Conservation (phyloP, 92 coral and sea anemone species). For the Paragorgia papillata region DNA sequence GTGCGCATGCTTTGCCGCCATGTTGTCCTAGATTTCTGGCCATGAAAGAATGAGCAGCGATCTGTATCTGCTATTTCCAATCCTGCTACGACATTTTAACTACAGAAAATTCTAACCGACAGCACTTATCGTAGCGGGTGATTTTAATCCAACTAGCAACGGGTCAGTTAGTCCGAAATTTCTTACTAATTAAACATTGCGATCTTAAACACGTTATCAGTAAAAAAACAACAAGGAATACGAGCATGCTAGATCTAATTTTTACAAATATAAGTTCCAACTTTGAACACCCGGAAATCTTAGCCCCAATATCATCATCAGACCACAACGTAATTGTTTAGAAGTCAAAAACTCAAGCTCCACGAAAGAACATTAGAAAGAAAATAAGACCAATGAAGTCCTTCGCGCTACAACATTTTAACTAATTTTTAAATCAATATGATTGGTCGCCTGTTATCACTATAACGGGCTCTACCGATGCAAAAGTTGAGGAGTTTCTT, state of each 20-base stretch:
- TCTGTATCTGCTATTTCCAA: too few species aligned
- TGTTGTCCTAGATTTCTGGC: too few species aligned
- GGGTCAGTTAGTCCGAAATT: too few species aligned
- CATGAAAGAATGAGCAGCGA: too few species aligned
- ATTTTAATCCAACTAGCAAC: too few species aligned
- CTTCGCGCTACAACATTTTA: background rate
- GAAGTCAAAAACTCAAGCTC: background rate
- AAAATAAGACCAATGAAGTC: background rate
- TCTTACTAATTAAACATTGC: constrained; percentile 1
- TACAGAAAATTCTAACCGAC: too few species aligned
- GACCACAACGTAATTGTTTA: background rate
- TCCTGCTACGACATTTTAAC: too few species aligned
- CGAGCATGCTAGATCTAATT: constrained; percentile 4
- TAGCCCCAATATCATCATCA: background rate
- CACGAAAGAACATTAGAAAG: background rate
- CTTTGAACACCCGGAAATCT: background rate
- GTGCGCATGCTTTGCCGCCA: too few species aligned
- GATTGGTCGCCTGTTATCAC: background rate
- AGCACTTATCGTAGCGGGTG: too few species aligned
- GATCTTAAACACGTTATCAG: constrained; percentile 14
- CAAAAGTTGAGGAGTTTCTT: background rate
- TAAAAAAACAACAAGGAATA: constrained; percentile 2
- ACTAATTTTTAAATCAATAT: background rate
- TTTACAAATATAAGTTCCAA: background rate
- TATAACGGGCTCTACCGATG: background rate